Conservation (phyloP, 2,113 vertebrate genomes). For the Parus major region DNA sequence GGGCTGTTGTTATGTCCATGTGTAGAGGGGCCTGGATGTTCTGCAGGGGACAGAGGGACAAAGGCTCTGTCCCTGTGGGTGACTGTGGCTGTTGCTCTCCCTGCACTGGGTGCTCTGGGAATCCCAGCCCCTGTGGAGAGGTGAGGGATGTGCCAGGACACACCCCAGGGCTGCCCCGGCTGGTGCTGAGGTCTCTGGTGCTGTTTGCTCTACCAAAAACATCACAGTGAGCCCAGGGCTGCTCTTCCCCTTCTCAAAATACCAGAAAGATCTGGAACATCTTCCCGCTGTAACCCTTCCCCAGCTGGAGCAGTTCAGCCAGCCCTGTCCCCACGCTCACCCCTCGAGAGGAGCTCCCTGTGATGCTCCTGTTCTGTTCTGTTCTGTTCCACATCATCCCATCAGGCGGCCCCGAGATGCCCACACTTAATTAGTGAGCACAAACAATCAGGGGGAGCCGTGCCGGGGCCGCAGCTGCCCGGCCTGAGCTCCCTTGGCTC, state of each 20-base stretch:
- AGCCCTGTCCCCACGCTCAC: not conserved
- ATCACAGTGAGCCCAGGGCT: not conserved
- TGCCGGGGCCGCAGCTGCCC: not conserved
- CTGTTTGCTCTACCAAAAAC: not conserved
- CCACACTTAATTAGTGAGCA: not conserved
- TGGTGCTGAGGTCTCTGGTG: not conserved
- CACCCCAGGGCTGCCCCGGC: not conserved
- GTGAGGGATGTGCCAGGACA: not conserved
- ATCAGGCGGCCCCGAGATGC: not conserved
- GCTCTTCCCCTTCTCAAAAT: not conserved
- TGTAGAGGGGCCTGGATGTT: rapidly evolving
- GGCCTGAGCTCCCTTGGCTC: no score
- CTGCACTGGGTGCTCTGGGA: not conserved
- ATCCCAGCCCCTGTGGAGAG: rapidly evolving
- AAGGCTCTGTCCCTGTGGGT: not conserved
- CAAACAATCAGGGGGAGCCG: not conserved
- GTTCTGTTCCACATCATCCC: constrained; percentile 4
- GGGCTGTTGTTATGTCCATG: rapidly evolving
- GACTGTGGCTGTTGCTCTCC: rapidly evolving
- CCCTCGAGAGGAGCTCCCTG: not conserved
- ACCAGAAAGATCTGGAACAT: not conserved
- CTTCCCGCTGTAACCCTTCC: rapidly evolving
- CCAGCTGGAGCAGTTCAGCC: not conserved
- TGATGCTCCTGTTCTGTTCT: not conserved
- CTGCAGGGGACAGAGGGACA: not conserved